Evolutionary conservation across 2,113 vertebrate species (phyloP).

Genomic region (Anas platyrhynchos): DNA sequence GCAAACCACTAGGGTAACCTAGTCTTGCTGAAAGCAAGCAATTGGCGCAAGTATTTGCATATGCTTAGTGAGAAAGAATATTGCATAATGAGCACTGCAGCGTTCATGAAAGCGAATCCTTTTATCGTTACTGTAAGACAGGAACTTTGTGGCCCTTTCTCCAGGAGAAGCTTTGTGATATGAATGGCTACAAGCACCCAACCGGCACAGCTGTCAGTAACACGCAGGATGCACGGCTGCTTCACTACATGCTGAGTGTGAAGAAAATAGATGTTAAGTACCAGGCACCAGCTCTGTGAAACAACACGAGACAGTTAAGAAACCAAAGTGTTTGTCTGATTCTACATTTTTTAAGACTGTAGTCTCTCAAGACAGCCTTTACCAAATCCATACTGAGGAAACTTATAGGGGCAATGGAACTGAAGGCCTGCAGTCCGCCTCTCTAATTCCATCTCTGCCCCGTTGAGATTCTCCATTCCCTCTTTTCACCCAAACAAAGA

Average conservation of each 20-base stretch:
- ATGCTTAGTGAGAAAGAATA: neutral
- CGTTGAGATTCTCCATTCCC: neutral
- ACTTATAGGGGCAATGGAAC: neutral
- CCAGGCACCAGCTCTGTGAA: neutral
- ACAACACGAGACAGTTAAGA: neutral
- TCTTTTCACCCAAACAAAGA: neutral
- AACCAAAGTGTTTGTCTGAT: neutral
- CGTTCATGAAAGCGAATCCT: neutral
- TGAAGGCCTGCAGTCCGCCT: neutral
- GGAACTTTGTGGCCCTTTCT: neutral
- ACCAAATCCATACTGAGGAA: neutral
- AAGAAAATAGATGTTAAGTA: neutral
- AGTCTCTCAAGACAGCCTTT: neutral
- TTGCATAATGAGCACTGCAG: neutral
- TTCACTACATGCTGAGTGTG: neutral
- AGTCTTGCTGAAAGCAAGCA: conserved; percentile 14
- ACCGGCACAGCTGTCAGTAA: neutral
- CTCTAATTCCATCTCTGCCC: neutral
- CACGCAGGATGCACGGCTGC: neutral
- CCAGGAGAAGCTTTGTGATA: neutral
- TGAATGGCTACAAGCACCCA: neutral
- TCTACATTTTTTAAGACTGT: neutral
- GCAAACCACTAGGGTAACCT: neutral
- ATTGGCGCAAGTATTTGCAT: conserved; percentile 6
- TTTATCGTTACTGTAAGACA: neutral